Percentiles rank a stretch among this genome's conserved stretches.
These are phyloP conservation scores for Lepilemur septentrionalis DNA, from an alignment of 2,797 vertebrate species.

Conservation along the genomic window DNA sequence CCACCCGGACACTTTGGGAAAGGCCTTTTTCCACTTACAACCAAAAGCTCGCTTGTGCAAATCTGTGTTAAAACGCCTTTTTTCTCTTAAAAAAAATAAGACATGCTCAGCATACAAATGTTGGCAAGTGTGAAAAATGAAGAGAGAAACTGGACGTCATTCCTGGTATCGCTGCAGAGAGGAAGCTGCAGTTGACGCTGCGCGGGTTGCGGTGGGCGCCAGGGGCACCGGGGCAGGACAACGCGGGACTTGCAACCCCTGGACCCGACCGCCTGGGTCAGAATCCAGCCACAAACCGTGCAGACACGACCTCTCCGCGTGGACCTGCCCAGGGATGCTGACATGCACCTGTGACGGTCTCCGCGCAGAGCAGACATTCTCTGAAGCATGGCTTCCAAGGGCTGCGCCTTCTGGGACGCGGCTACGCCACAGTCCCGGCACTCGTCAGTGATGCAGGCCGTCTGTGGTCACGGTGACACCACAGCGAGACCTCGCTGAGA, in stretches of 20 bases:
- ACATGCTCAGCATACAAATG: background rate
- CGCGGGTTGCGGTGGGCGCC: background rate
- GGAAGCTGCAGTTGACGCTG: too few species aligned
- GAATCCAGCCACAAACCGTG: background rate
- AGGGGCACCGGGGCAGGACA: background rate
- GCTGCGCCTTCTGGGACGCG: fast-evolving
- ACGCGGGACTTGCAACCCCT: background rate
- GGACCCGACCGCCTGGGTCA: background rate
- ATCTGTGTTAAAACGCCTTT: background rate
- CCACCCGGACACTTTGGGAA: background rate
- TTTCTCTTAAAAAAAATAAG: background rate
- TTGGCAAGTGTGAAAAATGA: background rate
- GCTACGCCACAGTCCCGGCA: fast-evolving
- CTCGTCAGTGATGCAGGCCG: too few species aligned
- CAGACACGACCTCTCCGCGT: too few species aligned
- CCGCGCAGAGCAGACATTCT: too few species aligned
- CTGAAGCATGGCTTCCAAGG: background rate
- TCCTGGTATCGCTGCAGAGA: background rate
- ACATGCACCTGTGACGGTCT: too few species aligned
- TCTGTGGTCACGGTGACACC: fast-evolving
- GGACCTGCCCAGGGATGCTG: too few species aligned
- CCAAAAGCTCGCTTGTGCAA: background rate
- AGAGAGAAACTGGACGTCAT: background rate
- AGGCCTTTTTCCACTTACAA: too few species aligned
- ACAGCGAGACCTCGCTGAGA: fast-evolving